Evolutionary conservation across 2,888 invertebrate species (phyloP), one percentile per base, ranked within the genome.

Genomic region (Habrosyne pyritoides): DNA sequence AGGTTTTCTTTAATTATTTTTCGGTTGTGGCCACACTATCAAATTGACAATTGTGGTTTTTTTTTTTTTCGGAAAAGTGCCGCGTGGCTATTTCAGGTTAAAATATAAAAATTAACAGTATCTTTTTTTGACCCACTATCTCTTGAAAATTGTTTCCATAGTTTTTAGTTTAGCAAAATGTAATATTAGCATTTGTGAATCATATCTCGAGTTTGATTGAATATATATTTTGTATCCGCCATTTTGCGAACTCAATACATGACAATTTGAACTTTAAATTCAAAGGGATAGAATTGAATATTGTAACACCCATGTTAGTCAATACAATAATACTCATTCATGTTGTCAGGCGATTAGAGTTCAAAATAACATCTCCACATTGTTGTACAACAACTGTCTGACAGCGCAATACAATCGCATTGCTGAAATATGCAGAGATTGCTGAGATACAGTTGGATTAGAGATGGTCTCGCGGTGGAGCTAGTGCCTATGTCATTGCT

Each of bases 131-230:
- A 2, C 12, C 1, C 30, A 4, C 2, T 42, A 6, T 18, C 18
- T 18, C 42, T 42, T 18, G 2, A 18, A 18, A 36, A 36, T 1
- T 18, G 8, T 18, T 42, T 42, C 42, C n/a, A 42, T 42, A 42
- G 42, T 18, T 42, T 24, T 42, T 42, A 42, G 47, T 47, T 53
- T 53, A 30, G 26, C 33, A 33, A 21, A 21, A 30, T 10, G 14
- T 42, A 42, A 42, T 42, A 42, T 42, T 42, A 42, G 42, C 42
- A 42, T 42, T 42, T 42, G 18, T 42, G 7, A 42, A 42, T 42
- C 42, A 42, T 42, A 42, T 42, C 42, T 42, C 42, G 42, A n/a
- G 14, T 42, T 42, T 18, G 42, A 42, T 42, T 42, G 42, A 42
- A 42, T 42, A 42, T 42, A 42, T 42, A 42, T 42, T 42, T 42